Conservation (phyloP, 1,140 invertebrate species). For the Drosophila busckii region DNA sequence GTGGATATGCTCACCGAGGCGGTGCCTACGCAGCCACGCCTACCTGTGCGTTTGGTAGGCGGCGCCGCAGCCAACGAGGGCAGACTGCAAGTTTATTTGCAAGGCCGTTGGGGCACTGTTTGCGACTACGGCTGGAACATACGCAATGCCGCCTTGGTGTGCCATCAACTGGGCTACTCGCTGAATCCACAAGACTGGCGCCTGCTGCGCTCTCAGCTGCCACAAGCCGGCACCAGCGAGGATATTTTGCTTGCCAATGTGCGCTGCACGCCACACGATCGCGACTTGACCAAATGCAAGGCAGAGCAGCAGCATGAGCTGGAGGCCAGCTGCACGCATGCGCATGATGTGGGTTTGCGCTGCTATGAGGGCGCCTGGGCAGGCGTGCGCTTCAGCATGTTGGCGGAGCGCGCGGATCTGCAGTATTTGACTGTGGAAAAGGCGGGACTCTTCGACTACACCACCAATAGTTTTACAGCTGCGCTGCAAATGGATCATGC, state of each 20-base stretch:
- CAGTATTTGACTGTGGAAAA: slow-evolving; percentile 93
- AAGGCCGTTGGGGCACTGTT: slow-evolving; percentile 96
- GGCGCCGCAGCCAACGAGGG: slow-evolving; percentile 88
- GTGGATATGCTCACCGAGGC: slow-evolving; percentile 80
- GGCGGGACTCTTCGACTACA: slow-evolving; percentile 96
- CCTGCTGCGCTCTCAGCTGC: slow-evolving; percentile 88
- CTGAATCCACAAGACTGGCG: slow-evolving; percentile 96
- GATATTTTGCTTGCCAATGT: slow-evolving; percentile 92
- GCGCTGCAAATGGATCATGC: slow-evolving; percentile 98
- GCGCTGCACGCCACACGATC: slow-evolving; percentile 93
- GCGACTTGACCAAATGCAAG: slow-evolving; percentile 93
- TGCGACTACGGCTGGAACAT: slow-evolving; percentile 98
- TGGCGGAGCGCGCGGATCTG: slow-evolving; percentile 91
- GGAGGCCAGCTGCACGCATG: slow-evolving; percentile 93
- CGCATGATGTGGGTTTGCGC: slow-evolving; percentile 91
- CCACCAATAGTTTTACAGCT: slow-evolving; percentile 92
- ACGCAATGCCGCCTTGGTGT: slow-evolving; percentile 94
- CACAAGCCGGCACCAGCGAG: slow-evolving; percentile 87
- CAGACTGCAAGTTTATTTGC: slow-evolving; percentile 88
- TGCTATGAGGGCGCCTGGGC: slow-evolving; percentile 96
- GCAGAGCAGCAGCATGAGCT: slow-evolving; percentile 91
- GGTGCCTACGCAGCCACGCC: slow-evolving; percentile 81
- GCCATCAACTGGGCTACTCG: slow-evolving; percentile 95
- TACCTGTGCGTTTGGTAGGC: slow-evolving; percentile 87
- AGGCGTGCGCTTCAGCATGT: slow-evolving; percentile 91